Conservation (phyloP, 2,797 vertebrate genomes). For the Enteromius thamalakanensis region DNA sequence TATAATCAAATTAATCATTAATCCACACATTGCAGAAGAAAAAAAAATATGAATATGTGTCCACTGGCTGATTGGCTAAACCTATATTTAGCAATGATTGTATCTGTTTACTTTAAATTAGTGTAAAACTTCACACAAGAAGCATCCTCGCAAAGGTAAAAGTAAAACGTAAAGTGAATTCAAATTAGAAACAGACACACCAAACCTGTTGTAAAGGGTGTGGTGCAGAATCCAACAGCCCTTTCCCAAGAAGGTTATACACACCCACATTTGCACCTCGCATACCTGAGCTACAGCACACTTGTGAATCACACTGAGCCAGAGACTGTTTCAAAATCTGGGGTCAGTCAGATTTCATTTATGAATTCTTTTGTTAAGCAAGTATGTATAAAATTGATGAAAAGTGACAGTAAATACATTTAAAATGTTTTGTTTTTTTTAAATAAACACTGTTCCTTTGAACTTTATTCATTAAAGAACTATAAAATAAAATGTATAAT, state of each 20-base stretch:
- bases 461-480: background rate
- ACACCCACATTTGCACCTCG: conserved; percentile 10
- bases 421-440: too few species aligned
- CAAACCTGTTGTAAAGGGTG: conserved; percentile 23
- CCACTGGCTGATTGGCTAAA: background rate
- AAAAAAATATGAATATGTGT: background rate
- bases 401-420: background rate
- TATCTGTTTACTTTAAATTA: background rate
- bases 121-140: background rate
- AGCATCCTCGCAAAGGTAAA: background rate
- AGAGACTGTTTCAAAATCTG: background rate
- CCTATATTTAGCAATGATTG: background rate
- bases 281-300: conserved; percentile 7
- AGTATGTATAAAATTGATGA: background rate
- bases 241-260: background rate
- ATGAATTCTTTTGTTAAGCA: background rate
- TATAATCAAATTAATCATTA: background rate
- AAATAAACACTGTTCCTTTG: background rate
- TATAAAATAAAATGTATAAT: too few species aligned
- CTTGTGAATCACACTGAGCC: conserved; percentile 46
- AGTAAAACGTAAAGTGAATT: background rate
- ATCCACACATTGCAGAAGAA: background rate
- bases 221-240: conserved; percentile 2
- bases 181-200: background rate
- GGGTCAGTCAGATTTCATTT: background rate